Evolutionary conservation across 2,113 vertebrate genomes (phyloP).

Genomic region (Heterocephalus glaber): DNA sequence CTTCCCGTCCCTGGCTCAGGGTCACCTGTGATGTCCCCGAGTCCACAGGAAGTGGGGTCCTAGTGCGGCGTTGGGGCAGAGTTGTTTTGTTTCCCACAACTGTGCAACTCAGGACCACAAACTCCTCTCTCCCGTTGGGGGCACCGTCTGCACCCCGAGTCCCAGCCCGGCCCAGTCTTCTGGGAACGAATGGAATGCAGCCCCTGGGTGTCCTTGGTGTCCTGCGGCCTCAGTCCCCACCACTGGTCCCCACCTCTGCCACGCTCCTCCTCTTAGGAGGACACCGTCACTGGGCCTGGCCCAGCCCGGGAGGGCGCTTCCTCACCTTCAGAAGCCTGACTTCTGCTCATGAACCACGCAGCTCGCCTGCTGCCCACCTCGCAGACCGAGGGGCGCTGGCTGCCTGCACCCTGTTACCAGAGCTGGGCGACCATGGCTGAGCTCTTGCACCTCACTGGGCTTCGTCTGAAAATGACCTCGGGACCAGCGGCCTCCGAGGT

Average conservation of each 20-base stretch:
- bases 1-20: background rate
- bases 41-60: too few relatives aligned
- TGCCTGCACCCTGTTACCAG: background rate
- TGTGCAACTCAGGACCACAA: background rate
- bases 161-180: too few relatives aligned
- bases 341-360: background rate
- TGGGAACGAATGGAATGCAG: too few relatives aligned
- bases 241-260: background rate
- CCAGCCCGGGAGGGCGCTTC: background rate
- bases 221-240: background rate
- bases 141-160: background rate
- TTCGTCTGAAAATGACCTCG: background rate
- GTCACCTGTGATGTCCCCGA: too few relatives aligned
- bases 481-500: background rate
- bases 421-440: background rate
- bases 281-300: background rate
- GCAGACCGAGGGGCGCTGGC: background rate
- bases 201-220: background rate
- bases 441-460: background rate
- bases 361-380: background rate
- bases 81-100: background rate
- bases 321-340: background rate
- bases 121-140: background rate
- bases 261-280: background rate
- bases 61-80: background rate